Evolutionary conservation across 2,113 vertebrate genomes (phyloP).

Genomic region (Chiloscyllium plagiosum): DNA sequence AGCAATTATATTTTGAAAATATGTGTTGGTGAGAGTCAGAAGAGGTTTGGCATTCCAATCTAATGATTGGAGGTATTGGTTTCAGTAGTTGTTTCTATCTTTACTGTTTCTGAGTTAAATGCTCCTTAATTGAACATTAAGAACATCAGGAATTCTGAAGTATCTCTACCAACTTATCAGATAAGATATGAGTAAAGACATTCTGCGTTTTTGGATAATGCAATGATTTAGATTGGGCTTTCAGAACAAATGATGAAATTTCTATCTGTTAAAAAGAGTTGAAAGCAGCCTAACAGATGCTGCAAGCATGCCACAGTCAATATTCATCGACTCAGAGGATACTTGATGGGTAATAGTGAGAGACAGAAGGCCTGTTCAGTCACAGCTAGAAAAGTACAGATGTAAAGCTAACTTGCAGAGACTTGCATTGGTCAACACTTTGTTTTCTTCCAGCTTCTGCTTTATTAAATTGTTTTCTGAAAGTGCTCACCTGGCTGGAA

Average conservation of each 20-base stretch:
- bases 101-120: neutral
- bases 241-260: too few relatives aligned
- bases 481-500: neutral
- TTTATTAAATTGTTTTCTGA: neutral
- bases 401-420: neutral
- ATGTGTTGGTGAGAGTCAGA: neutral
- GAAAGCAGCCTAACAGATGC: neutral
- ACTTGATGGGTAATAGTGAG: neutral
- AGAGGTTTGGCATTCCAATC: neutral
- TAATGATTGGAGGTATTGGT: neutral
- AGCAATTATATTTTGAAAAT: slow-evolving; percentile 15
- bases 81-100: neutral
- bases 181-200: neutral
- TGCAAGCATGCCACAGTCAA: neutral
- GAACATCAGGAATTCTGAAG: neutral
- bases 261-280: neutral
- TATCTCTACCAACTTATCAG: neutral
- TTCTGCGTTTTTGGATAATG: neutral
- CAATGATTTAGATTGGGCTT: neutral
- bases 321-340: neutral
- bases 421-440: neutral
- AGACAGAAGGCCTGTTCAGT: neutral
- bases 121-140: neutral
- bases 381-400: neutral
- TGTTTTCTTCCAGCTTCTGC: neutral